Percentiles rank a stretch among this genome's conserved stretches.
These are phyloP conservation scores for Hemiscyllium ocellatum DNA, from an alignment of 2,113 vertebrate species.

Conservation along the genomic window DNA sequence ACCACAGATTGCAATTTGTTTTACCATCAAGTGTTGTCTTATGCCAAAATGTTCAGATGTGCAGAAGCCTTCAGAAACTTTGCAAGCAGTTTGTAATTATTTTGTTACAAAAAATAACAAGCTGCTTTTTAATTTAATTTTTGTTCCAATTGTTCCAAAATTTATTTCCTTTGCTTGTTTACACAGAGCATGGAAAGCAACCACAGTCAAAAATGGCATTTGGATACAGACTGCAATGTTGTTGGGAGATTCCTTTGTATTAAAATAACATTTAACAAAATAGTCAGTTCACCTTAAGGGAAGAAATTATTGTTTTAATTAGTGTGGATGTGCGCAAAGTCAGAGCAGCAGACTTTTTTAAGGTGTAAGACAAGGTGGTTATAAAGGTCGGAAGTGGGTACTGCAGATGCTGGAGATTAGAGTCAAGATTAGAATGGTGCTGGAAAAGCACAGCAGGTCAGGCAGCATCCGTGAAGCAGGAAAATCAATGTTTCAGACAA, in stretches of 20 bases:
- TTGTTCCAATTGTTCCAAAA: background rate
- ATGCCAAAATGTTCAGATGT: background rate
- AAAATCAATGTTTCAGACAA: too few relatives aligned
- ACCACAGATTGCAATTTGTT: background rate
- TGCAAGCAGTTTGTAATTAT: background rate
- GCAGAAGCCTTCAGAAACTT: background rate
- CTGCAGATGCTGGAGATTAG: too few relatives aligned
- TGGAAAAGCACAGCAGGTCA: too few relatives aligned
- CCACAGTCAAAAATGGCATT: background rate
- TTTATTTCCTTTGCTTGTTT: background rate
- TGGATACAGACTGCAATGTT: background rate
- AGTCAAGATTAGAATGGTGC: too few relatives aligned
- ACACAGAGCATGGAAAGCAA: background rate
- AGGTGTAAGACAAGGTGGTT: too few relatives aligned
- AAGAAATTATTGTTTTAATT: background rate
- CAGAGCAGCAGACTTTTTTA: too few relatives aligned
- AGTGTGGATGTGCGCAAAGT: background rate
- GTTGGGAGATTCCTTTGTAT: background rate
- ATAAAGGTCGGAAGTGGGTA: too few relatives aligned
- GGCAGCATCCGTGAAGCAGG: too few relatives aligned
- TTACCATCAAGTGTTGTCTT: background rate
- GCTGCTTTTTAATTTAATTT: background rate
- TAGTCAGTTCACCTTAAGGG: background rate
- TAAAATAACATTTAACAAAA: background rate
- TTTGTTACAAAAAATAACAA: background rate